Evolutionary conservation across 2,888 invertebrate genomes (phyloP), one percentile per base, ranked within the genome.

Genomic region (Erebia palarica): DNA sequence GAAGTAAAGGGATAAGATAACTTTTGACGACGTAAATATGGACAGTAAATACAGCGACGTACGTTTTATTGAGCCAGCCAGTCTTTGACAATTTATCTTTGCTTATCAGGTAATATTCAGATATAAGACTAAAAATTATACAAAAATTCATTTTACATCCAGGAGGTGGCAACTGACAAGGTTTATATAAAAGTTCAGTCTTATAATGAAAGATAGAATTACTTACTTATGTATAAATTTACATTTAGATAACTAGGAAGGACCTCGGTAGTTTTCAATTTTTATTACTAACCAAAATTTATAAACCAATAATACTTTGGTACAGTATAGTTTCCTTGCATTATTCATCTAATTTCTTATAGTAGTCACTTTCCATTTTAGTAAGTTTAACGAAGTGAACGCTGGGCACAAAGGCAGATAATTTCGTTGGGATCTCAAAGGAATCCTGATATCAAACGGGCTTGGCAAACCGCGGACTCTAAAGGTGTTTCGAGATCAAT

Each of bases 381-480:
- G 66, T 69, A 65, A 58, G 66, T 71, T 66, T 70, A 68, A 70
- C 68, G 69, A 60, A 71, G 71, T 59, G 66, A 69, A 47, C 49
- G 47, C 47, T 47, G 47, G 42, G 14, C 55, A 71, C 69, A 73
- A 73, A 71, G 73, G 63, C 58, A 63, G 69, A 58, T 73, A 64
- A 71, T 73, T 69, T 58, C 63, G 65, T 69, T 69, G 14, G 51
- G 64, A 36, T 60, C 69, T 69, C 66, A 66, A 71, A 73, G 70
- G 64, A 69, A 69, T 65, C 66, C 64, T 73, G 60, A 64, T 49
- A 53, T 71, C 59, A 69, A 71, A 73, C 63, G 66, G 71, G 64
- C 71, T 71, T 69, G 63, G 57, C 36, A 63, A 71, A 64, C 65
- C 58, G 53, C 68, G 59, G 63, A 71, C 44, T 53, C 49, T 51